Percentiles rank a stretch among this genome's conserved stretches.
phyloP scores from a whole-genome alignment of 92 coral and sea anemone species.

The Ricordea florida region DNA sequence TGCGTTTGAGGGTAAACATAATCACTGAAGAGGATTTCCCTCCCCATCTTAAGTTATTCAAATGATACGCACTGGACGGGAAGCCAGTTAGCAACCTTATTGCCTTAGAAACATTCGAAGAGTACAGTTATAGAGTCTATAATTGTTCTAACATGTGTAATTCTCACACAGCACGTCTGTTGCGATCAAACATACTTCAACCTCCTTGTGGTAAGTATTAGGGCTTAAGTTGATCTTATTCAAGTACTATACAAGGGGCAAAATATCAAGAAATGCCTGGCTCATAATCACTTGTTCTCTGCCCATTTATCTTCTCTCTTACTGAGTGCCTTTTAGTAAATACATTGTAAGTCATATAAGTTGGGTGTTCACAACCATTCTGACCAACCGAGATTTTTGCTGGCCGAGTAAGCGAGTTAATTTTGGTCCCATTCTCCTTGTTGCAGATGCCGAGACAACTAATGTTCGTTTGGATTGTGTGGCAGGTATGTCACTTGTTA shows the following conservation, averaged over 20 bases:
- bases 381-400: background rate
- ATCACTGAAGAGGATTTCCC: too few species aligned
- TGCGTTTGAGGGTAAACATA: too few species aligned
- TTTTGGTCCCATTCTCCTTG: background rate
- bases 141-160: background rate
- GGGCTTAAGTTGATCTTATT: background rate
- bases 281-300: background rate
- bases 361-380: too few species aligned
- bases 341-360: too few species aligned
- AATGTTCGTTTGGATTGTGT: slow-evolving; percentile 91
- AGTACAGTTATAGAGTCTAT: too few species aligned
- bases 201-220: slow-evolving; percentile 90
- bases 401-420: background rate
- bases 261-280: too few species aligned
- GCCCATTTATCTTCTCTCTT: too few species aligned
- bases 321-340: too few species aligned
- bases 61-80: too few species aligned
- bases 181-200: slow-evolving; percentile 93
- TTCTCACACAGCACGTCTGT: slow-evolving; percentile 76
- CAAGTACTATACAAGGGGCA: background rate
- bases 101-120: too few species aligned
- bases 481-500: slow-evolving; percentile 62
- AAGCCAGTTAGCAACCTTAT: too few species aligned
- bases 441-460: slow-evolving; percentile 82
- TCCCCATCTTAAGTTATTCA: too few species aligned